A percentile compares a stretch with the other conserved stretches of the same genome.
phyloP scores from a whole-genome alignment of 2,797 vertebrate species.

The Clarias platycephalus region DNA sequence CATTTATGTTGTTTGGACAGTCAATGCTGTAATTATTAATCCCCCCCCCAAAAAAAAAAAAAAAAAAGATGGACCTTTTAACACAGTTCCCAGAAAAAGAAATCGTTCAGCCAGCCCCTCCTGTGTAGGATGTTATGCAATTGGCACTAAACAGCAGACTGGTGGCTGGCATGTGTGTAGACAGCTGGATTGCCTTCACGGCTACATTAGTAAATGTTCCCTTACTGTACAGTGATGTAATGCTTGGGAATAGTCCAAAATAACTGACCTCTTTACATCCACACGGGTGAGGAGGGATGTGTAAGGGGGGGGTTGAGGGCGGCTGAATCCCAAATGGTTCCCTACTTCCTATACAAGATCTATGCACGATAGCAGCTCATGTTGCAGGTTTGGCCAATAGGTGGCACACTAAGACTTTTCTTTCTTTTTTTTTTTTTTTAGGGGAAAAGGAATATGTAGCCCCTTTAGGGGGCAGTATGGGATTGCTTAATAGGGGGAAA shows the following conservation, averaged over 20 bases:
- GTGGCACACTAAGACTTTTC: constrained; percentile 30
- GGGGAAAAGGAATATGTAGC: not conserved
- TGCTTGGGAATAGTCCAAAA: constrained; percentile 68
- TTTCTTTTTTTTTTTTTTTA: not conserved
- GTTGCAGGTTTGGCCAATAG: constrained; percentile 13
- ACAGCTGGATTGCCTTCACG: constrained; percentile 60
- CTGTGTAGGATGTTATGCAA: constrained; percentile 71
- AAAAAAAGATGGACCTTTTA: constrained; percentile 21
- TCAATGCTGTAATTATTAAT: not conserved
- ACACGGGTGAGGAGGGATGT: constrained; percentile 8
- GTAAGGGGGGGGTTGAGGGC: not conserved
- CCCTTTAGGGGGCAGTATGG: constrained; percentile 71
- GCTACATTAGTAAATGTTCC: constrained; percentile 65
- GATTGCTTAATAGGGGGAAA: constrained; percentile 41
- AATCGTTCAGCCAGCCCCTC: constrained; percentile 63
- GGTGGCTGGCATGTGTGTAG: constrained; percentile 62
- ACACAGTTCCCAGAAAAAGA: constrained; percentile 55
- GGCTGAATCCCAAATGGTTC: not conserved
- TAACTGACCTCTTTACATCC: constrained; percentile 50
- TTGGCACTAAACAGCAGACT: constrained; percentile 68
- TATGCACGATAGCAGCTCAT: not conserved
- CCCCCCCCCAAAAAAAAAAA: no score
- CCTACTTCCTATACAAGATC: not conserved
- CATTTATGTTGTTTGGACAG: constrained; percentile 13
- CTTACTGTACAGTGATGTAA: constrained; percentile 75